phyloP scores from a whole-genome alignment of 1,140 invertebrate species.

The Dryas iulia region DNA sequence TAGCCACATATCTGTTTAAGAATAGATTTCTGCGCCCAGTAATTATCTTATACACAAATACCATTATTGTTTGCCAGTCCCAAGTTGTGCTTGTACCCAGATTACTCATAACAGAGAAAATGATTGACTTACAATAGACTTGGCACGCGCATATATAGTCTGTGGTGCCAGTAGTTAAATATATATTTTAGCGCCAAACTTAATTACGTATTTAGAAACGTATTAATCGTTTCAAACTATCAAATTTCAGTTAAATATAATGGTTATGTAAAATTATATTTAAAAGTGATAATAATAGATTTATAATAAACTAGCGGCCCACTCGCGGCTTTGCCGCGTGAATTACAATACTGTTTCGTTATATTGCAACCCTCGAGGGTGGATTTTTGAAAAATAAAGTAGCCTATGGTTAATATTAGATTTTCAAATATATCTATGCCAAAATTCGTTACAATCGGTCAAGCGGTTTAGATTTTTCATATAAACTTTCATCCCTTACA shows the following conservation, averaged over 20 bases:
- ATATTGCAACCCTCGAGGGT: too few relatives aligned
- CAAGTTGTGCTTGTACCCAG: not conserved
- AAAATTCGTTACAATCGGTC: too few relatives aligned
- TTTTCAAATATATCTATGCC: too few relatives aligned
- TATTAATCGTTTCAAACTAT: not conserved
- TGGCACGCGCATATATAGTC: not conserved
- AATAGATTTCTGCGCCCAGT: not conserved
- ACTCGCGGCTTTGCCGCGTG: too few relatives aligned
- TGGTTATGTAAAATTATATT: too few relatives aligned
- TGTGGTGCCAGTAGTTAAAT: conserved; percentile 4
- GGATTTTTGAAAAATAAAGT: too few relatives aligned
- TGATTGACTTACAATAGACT: conserved; percentile 1
- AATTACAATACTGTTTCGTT: too few relatives aligned
- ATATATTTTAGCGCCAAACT: conserved; percentile 7
- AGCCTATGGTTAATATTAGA: too few relatives aligned
- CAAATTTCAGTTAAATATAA: not conserved
- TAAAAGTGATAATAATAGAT: too few relatives aligned
- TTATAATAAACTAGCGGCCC: too few relatives aligned
- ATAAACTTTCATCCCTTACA: too few relatives aligned
- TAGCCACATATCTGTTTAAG: not conserved
- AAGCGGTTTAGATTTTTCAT: too few relatives aligned
- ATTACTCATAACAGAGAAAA: conserved; percentile 5
- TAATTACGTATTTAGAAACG: not conserved
- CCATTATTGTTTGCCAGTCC: not conserved
- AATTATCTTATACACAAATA: not conserved